These are phyloP conservation scores for Microcaecilia unicolor DNA, from an alignment of 2,797 vertebrate genomes.

Conservation along the genomic window DNA sequence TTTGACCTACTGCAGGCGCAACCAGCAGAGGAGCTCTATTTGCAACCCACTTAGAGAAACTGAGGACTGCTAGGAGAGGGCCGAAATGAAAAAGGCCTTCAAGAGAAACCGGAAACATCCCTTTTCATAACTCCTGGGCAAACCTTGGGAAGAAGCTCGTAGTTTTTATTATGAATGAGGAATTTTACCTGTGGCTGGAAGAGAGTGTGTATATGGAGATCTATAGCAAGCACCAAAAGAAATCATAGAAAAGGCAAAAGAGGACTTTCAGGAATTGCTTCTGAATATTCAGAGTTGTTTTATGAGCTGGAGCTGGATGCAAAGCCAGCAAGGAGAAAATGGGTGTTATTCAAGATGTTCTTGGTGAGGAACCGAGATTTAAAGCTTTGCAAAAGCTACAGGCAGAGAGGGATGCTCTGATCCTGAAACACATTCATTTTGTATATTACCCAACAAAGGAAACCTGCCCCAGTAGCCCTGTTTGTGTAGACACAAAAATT, in stretches of 20 bases:
- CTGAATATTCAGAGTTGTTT: constrained; percentile 93
- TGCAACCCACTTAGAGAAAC: constrained; percentile 73
- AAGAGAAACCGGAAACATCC: constrained; percentile 77
- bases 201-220: constrained; percentile 85
- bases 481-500: constrained; percentile 80
- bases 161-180: constrained; percentile 96
- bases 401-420: constrained; percentile 86
- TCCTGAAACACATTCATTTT: constrained; percentile 96
- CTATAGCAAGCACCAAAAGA: constrained; percentile 88
- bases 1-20: constrained; percentile 85
- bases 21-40: constrained; percentile 68
- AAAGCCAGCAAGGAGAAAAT: constrained; percentile 97
- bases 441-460: constrained; percentile 96
- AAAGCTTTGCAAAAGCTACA: constrained; percentile 92
- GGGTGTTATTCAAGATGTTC: constrained; percentile 89
- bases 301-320: constrained; percentile 95
- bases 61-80: constrained; percentile 74
- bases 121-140: constrained; percentile 89
- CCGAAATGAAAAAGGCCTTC: constrained; percentile 81
- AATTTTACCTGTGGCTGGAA: constrained; percentile 91
- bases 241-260: constrained; percentile 88
- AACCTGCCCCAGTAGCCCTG: constrained; percentile 81
- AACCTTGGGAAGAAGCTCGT: constrained; percentile 93
- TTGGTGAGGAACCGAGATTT: constrained; percentile 90
- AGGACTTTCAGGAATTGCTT: constrained; percentile 93